phyloP scores from a whole-genome alignment of 2,888 invertebrate genomes.

The Cetonia aurata region DNA sequence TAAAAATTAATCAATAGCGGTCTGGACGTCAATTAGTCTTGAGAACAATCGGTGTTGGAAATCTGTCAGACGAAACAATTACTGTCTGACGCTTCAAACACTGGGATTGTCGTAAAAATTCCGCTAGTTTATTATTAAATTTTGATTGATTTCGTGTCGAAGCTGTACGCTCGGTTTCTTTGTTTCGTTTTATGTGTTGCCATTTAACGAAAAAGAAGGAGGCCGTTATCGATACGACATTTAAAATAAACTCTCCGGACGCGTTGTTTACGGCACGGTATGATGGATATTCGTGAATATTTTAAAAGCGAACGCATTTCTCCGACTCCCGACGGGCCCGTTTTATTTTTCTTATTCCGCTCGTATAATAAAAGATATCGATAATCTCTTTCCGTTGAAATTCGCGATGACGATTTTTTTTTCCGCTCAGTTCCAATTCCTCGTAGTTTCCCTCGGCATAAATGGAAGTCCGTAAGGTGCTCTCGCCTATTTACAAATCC shows the following conservation, averaged over 20 bases:
- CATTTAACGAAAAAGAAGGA: slow-evolving; percentile 8
- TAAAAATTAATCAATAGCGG: no score
- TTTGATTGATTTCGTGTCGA: slow-evolving; percentile 25
- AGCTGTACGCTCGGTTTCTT: slow-evolving; percentile 19
- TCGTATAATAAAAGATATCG: background rate
- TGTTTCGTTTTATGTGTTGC: slow-evolving; percentile 1
- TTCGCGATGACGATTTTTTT: slow-evolving; percentile 6
- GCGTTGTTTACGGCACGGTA: slow-evolving; percentile 12
- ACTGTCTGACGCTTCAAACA: no score
- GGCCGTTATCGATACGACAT: slow-evolving; percentile 15
- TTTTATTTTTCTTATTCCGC: slow-evolving; percentile 5
- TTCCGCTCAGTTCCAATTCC: background rate
- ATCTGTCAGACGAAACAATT: no score
- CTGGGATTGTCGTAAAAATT: background rate
- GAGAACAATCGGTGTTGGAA: no score
- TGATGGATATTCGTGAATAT: slow-evolving; percentile 23
- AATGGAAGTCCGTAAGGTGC: slow-evolving; percentile 5
- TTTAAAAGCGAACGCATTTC: slow-evolving; percentile 7
- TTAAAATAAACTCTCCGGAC: slow-evolving; percentile 29
- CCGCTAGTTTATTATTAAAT: slow-evolving; percentile 4
- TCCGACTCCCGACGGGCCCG: background rate
- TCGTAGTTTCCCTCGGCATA: background rate
- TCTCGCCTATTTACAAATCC: background rate
- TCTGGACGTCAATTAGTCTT: no score
- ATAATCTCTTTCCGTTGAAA: background rate